These are phyloP conservation scores for Penaeus indicus DNA, from an alignment of 1,140 invertebrate species.

Conservation along the genomic window DNA sequence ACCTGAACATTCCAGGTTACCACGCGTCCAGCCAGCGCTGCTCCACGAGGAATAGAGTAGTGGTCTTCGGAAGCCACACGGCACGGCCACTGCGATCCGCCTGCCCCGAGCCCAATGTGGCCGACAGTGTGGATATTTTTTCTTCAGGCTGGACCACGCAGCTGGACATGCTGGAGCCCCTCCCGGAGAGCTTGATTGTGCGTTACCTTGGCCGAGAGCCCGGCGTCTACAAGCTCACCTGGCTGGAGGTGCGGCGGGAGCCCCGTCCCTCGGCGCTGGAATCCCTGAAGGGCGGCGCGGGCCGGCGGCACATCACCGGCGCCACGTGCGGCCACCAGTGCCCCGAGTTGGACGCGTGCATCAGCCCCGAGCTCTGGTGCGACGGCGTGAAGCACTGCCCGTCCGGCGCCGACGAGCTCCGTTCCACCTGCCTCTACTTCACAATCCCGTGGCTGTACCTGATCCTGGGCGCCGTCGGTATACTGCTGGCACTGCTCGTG, in stretches of 20 bases:
- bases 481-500: conserved; percentile 72
- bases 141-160: conserved; percentile 52
- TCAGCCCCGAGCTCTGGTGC: conserved; percentile 74
- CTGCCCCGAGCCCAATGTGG: conserved; percentile 48
- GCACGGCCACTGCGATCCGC: conserved; percentile 55
- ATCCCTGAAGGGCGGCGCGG: conserved; percentile 66
- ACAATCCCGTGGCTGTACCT: conserved; percentile 79
- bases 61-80: conserved; percentile 49
- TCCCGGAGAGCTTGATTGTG: conserved; percentile 79
- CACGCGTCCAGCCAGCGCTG: conserved; percentile 67
- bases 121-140: conserved; percentile 70
- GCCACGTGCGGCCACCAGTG: conserved; percentile 64
- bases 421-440: conserved; percentile 77
- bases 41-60: conserved; percentile 69
- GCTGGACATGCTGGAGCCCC: conserved; percentile 72
- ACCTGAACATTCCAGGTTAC: conserved; percentile 63
- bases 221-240: conserved; percentile 80
- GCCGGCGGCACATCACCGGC: conserved; percentile 22
- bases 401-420: conserved; percentile 69
- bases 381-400: conserved; percentile 71
- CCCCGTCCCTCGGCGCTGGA: conserved; percentile 73
- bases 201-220: conserved; percentile 80
- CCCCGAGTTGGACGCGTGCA: conserved; percentile 71
- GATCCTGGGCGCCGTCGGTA: conserved; percentile 75
- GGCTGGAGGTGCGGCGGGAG: conserved; percentile 84